A percentile compares a stretch with the other conserved stretches of the same genome.
phyloP scores from a whole-genome alignment of 2,888 invertebrate species.

The Agriopis aurantiaria region DNA sequence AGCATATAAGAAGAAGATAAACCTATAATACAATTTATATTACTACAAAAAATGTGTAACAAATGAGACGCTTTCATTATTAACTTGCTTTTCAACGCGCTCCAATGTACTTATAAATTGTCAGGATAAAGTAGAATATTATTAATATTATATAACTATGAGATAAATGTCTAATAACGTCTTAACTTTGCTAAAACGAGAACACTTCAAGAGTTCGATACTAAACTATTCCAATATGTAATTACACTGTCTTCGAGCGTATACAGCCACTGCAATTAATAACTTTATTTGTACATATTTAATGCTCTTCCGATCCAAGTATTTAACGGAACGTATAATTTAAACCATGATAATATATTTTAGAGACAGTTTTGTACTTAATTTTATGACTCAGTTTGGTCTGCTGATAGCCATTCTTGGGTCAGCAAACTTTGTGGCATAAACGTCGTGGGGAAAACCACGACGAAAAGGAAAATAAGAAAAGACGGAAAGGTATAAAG shows the following conservation, averaged over 20 bases:
- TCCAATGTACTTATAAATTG: conserved; percentile 14
- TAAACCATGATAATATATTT: neutral
- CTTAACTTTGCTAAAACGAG: conserved; percentile 20
- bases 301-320: neutral
- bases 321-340: neutral
- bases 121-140: conserved; percentile 19
- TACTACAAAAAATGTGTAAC: too few relatives aligned
- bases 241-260: conserved; percentile 24
- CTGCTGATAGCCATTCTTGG: too few relatives aligned
- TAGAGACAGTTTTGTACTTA: neutral
- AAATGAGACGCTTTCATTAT: neutral
- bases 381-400: too few relatives aligned
- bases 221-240: conserved; percentile 25
- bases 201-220: conserved; percentile 13
- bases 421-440: too few relatives aligned
- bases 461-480: too few relatives aligned
- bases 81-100: conserved; percentile 10
- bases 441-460: too few relatives aligned
- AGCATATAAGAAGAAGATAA: too few relatives aligned
- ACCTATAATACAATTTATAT: too few relatives aligned
- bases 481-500: too few relatives aligned
- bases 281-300: conserved; percentile 12
- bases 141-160: conserved; percentile 2
- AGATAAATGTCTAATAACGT: conserved; percentile 12
- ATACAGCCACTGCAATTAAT: conserved; percentile 10